phyloP scores from a whole-genome alignment of 2,113 vertebrate genomes.

The Nanger granti region DNA sequence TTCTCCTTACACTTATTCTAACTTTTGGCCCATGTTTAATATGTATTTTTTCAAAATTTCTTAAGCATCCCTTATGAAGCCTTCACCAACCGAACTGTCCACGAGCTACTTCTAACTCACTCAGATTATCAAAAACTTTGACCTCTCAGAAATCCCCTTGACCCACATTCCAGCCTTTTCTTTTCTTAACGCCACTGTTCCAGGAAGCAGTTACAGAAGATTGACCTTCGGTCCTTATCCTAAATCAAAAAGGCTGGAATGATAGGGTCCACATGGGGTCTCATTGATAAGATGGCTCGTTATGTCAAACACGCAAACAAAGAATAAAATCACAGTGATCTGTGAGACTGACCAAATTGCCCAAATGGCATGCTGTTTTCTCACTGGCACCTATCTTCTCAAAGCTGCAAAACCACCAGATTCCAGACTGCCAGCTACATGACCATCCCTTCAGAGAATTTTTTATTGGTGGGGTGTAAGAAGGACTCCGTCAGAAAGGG shows the following conservation, averaged over 20 bases:
- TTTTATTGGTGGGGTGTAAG: neutral
- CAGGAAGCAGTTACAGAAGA: neutral
- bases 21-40: neutral
- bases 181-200: neutral
- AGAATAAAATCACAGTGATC: neutral
- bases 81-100: neutral
- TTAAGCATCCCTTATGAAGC: neutral
- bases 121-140: neutral
- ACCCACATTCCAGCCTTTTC: neutral
- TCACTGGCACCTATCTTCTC: neutral
- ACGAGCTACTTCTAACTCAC: neutral
- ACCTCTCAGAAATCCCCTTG: neutral
- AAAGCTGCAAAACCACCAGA: neutral
- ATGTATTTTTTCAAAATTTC: neutral
- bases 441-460: neutral
- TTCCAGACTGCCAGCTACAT: neutral
- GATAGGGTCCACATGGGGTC: neutral
- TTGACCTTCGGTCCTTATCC: neutral
- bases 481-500: neutral
- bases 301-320: neutral
- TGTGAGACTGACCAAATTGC: neutral
- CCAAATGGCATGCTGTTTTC: neutral
- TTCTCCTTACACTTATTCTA: neutral
- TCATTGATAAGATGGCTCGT: neutral
- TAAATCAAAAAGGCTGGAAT: neutral